Base-by-base conservation (phyloP, 2,888 invertebrate genomes). In the Nipponacmea schrenckii region DNA sequence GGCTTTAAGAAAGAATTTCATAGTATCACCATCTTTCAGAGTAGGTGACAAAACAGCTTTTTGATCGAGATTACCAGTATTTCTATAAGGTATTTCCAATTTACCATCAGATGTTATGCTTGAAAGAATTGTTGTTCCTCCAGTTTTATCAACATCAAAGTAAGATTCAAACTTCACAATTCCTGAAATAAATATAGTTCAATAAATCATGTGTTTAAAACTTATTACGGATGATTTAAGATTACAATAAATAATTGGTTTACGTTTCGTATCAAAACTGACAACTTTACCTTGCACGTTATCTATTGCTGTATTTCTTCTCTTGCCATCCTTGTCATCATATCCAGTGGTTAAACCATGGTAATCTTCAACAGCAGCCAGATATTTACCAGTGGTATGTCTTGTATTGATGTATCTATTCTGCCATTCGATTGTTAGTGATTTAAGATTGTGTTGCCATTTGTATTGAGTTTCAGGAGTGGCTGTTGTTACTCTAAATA, bases 21-120 rank as follows among this genome's bases (percentile, higher is more conserved):
- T n/a, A 8, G 75, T 67, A 56, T 75, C 74, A 0, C 79, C 79
- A 64, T 79, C 79, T 63, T 62, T 62, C 5, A 69, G 69, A 14
- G 31, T 44, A 14, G 71, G 71, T 24, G 46, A n/a, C 39, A 72
- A 67, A 31, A 69, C 69, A 10, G 70, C 70, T n/a, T 46, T 3
- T 48, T 68, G 62, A 24, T 44, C 46, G 17, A 73, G 67, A 56
- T 24, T 24, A 39, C 39, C 39, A 39, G 39, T 8, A 7, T 39
- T 39, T 39, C 39, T 39, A 39, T 39, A 39, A 5, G 39, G 39
- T 39, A 39, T 39, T 5, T 5, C 10, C 10, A 39, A 5, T 69
- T 69, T 8, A 62, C 24, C 8, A 39, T 46, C 39, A 70, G 66
- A 46, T 62, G 68, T 15, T 46, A 31, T 2, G 31, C 5, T 31